Conservation (phyloP, 2,888 invertebrate species). For the Micropterix aruncella region DNA sequence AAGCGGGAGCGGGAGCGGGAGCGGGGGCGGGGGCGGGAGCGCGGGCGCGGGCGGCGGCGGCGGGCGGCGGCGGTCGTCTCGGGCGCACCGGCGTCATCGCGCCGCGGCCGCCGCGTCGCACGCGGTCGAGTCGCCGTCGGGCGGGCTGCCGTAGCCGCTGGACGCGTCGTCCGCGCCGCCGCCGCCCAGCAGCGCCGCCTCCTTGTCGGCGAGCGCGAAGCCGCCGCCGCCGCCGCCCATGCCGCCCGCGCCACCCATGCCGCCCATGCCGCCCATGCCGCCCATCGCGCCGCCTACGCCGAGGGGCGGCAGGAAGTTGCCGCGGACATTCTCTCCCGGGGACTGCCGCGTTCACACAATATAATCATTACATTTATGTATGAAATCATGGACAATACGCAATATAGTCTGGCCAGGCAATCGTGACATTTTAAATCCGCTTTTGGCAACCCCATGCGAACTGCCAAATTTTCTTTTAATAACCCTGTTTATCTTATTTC, state of each 20-base stretch:
- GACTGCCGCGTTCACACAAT: conserved; percentile 17
- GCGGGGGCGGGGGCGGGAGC: conserved; percentile 22
- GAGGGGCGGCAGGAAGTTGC: conserved; percentile 12
- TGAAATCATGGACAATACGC: too few species aligned
- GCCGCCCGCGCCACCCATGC: conserved; percentile 39
- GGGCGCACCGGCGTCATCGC: conserved; percentile 12
- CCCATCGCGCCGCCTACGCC: conserved; percentile 20
- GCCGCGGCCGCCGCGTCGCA: conserved; percentile 25
- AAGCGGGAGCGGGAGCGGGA: too few species aligned
- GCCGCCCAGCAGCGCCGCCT: conserved; percentile 28
- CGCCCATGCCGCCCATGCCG: conserved; percentile 20
- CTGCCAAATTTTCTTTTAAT: too few species aligned
- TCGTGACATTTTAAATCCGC: too few species aligned
- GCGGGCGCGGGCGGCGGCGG: conserved; percentile 22
- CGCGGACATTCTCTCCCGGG: conserved; percentile 15
- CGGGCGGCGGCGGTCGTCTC: conserved; percentile 28
- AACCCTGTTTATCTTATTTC: too few species aligned
- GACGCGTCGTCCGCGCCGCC: conserved; percentile 54
- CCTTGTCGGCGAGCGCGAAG: conserved; percentile 20
- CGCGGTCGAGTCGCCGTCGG: conserved; percentile 51
- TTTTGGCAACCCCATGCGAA: too few species aligned
- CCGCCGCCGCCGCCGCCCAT: conserved; percentile 28
- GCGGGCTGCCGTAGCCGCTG: conserved; percentile 65
- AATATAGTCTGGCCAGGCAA: too few species aligned
- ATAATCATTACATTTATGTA: too few species aligned